Evolutionary conservation across 2,888 invertebrate species (phyloP).

Genomic region (Caenorhabditis sulstoni): DNA sequence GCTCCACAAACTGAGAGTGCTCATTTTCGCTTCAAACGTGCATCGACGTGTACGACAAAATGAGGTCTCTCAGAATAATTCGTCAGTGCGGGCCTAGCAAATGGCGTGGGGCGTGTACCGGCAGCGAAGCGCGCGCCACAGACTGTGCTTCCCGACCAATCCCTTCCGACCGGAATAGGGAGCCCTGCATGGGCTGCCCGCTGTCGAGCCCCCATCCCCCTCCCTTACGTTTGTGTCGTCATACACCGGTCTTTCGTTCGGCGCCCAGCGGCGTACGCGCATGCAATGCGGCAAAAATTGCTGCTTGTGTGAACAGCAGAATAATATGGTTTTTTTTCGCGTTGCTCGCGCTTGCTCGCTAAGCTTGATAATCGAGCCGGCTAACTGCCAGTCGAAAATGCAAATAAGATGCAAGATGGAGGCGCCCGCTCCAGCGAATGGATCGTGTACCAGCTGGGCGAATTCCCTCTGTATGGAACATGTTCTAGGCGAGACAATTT

Average conservation of each 20-base stretch:
- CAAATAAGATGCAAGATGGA: constrained; percentile 42
- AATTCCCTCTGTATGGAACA: not conserved
- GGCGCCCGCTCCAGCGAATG: constrained; percentile 35
- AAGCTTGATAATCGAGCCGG: constrained; percentile 58
- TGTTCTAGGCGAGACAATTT: constrained; percentile 13
- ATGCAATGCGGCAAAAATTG: constrained; percentile 46
- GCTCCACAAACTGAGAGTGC: constrained; percentile 40
- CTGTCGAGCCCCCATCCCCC: constrained; percentile 22
- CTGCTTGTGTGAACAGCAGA: constrained; percentile 53
- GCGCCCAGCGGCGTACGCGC: constrained; percentile 8
- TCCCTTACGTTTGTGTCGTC: constrained; percentile 47
- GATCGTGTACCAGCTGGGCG: constrained; percentile 24
- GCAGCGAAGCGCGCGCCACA: constrained; percentile 6
- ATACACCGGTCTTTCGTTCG: constrained; percentile 54
- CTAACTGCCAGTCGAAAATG: constrained; percentile 49
- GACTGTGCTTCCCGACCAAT: constrained; percentile 39
- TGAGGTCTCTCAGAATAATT: constrained; percentile 10
- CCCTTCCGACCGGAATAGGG: constrained; percentile 47
- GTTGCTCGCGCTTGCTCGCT: constrained; percentile 11
- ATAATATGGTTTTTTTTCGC: constrained; percentile 54
- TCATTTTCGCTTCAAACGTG: constrained; percentile 34
- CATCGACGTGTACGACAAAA: constrained; percentile 40
- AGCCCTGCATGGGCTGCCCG: constrained; percentile 19
- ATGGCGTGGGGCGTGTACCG: constrained; percentile 47
- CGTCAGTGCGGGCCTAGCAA: constrained; percentile 31